Conservation (phyloP, 92 coral and sea anemone species). For the Actinernus sp. region DNA sequence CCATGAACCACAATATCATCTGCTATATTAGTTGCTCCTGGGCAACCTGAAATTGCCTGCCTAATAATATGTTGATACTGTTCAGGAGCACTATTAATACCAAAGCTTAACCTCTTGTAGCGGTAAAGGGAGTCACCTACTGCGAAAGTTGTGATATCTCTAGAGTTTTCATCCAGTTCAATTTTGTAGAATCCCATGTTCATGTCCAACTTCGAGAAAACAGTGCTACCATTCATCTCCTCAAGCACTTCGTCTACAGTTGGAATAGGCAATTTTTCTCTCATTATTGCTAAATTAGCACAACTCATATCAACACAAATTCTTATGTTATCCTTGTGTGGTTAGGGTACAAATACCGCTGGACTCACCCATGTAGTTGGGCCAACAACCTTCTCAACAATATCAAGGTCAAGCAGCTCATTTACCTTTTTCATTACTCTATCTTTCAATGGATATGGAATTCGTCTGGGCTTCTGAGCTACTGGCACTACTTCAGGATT, state of each 20-base stretch:
- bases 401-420: background rate
- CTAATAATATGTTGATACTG: conserved; percentile 53
- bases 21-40: conserved; percentile 31
- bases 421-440: conserved; percentile 7
- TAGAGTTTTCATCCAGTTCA: conserved; percentile 23
- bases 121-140: conserved; percentile 32
- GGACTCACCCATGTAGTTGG: conserved; percentile 50
- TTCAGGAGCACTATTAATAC: conserved; percentile 48
- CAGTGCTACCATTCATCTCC: conserved; percentile 30
- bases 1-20: conserved; percentile 44
- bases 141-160: conserved; percentile 54
- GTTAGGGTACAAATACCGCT: conserved; percentile 31
- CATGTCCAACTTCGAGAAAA: conserved; percentile 47
- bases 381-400: conserved; percentile 17
- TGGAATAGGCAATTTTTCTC: conserved; percentile 27
- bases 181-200: conserved; percentile 53
- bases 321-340: conserved; percentile 26
- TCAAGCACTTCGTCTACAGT: conserved; percentile 43
- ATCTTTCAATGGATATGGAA: conserved; percentile 10
- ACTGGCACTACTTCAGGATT: conserved; percentile 5
- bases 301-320: conserved; percentile 36
- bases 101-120: conserved; percentile 39
- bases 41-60: conserved; percentile 24
- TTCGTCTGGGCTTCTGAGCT: conserved; percentile 9
- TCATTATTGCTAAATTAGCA: conserved; percentile 31